Base-by-base conservation (phyloP, 2,888 invertebrate species). In the Euproctis similis region DNA sequence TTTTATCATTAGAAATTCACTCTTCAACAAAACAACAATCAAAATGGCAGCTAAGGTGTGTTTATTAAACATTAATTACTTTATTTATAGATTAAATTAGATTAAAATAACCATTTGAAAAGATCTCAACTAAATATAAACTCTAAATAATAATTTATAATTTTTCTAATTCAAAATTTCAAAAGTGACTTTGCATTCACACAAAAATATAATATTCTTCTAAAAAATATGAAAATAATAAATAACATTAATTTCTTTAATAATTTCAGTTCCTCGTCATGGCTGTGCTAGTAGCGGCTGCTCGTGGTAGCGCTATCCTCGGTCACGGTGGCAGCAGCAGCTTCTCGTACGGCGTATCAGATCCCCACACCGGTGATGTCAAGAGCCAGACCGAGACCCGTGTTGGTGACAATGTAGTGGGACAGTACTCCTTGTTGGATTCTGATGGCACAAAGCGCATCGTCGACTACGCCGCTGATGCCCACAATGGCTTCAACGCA, bases 381-480 rank as follows among this genome's bases (percentile, higher is more conserved):
- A 82, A 82, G 70, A 75, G 72, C 69, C 89, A 89, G 69, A 87
- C 87, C 42, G 89, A 89, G 75, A 86, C 86, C 34, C 87, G 89
- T 36, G 73, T 80, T 40, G 89, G 89, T n/a, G 88, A 88, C 68
- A 85, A 84, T 46, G 89, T 89, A 23, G 86, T 87, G 41, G 82
- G 82, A 37, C 82, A 81, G 43, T 81, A 81, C 73, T 81, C 80
- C 4, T 71, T 81, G 31, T 59, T 88, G 73, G 63, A 87, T 46
- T 86, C 89, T 12, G 89, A 89, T 55, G 89, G 89, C 47, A 87
- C 86, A 30, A 86, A 86, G 59, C 87, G 89, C 42, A 88, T 86
- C 14, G 89, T 89, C 0, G 89, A 89, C 65, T 87, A 87, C 67
- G 78, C 82, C 34, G 86, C 86, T 41, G 85, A 86, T 39, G 75